Evolutionary conservation across 2,797 vertebrate genomes (phyloP), one percentile per base, ranked within the genome.

Genomic region (Crocidura indochinensis): DNA sequence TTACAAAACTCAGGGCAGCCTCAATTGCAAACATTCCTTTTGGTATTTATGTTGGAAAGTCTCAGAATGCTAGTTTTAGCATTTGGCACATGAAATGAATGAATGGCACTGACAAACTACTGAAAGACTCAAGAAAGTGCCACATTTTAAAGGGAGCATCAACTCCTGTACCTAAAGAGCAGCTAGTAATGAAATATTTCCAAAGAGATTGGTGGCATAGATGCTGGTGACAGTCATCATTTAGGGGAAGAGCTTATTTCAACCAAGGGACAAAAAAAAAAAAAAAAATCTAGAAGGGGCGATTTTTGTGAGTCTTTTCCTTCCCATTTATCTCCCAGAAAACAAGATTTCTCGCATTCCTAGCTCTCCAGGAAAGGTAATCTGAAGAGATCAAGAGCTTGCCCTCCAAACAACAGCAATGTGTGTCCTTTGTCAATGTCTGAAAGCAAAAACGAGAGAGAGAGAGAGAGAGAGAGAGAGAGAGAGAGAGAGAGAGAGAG

Each of bases 41-140:
- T 20, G 31, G 87, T 60, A 67, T 51, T 27, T 69, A 62, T 56
- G 74, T 60, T 49, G 19, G 2, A 64, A 88, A 92, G 71, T 84
- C 80, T 86, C 87, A 60, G 72, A 62, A 84, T 91, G 53, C 24
- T 31, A 85, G 8, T 20, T 75, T 92, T 29, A 78, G 26, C 91
- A 46, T 91, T 92, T 80, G 75, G 49, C 49, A 91, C 88, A 65
- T n/a, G 56, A 20, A 60, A 60, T 19, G 11, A 46, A 88, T 27
- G 92, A 93, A 90, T 73, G 56, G 81, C 51, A 84, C 20, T 29
- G 81, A 84, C 53, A 60, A 88, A 83, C 68, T 80, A 93, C 4
- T 46, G 46, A 91, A 68, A 71, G 87, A 47, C 74, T 68, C 24
- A 90, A 91, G 60, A 6, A 47, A 31, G 10, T 22, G 67, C 14